These are phyloP conservation scores for Heliconius hermathena DNA, from an alignment of 1,140 invertebrate species.

Conservation along the genomic window DNA sequence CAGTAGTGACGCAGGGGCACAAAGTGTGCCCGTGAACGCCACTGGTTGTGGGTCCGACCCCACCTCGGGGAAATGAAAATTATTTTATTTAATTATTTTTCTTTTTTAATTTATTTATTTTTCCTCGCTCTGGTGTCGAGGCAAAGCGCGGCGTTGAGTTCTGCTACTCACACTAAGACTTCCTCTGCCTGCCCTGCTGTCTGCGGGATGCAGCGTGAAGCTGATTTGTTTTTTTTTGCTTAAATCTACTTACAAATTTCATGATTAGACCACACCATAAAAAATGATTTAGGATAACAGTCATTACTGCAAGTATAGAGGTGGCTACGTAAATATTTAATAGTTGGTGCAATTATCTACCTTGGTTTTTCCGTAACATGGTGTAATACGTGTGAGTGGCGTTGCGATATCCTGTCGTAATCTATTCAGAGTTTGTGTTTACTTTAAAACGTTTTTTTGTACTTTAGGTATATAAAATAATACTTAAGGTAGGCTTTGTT, in stretches of 20 bases:
- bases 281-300: neutral
- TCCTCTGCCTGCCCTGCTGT: neutral
- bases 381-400: constrained; percentile 5
- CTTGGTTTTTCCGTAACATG: constrained; percentile 5
- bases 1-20: too few species aligned
- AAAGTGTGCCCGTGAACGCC: too few species aligned
- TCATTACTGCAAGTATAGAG: neutral
- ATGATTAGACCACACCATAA: neutral
- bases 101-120: too few species aligned
- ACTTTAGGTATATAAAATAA: neutral
- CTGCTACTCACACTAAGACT: too few species aligned
- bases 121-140: too few species aligned
- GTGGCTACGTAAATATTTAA: constrained; percentile 5
- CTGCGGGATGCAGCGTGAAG: neutral
- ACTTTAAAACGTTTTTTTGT: neutral
- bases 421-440: neutral
- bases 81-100: too few species aligned
- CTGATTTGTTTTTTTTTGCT: neutral
- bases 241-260: neutral
- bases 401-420: constrained; percentile 9
- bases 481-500: neutral
- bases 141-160: too few species aligned
- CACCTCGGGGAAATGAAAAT: too few species aligned
- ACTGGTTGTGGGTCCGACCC: too few species aligned
- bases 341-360: constrained; percentile 8